Evolutionary conservation across 2,113 vertebrate species (phyloP).

Genomic region (Potamarius usumacintae): DNA sequence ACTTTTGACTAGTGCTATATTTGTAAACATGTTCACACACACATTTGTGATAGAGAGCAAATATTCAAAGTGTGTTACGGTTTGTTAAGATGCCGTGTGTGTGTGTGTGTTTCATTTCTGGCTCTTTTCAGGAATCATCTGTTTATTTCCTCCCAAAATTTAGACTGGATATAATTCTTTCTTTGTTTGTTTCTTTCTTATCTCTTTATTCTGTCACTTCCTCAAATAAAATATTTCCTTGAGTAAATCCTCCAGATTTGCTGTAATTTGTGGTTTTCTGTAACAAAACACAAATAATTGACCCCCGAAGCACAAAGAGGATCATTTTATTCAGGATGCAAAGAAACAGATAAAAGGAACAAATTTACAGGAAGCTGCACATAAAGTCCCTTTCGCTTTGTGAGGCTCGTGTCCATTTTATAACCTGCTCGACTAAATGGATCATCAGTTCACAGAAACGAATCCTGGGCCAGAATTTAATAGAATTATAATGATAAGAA

Average conservation of each 20-base stretch:
- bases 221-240: too few species aligned
- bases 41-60: background rate
- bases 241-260: background rate
- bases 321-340: constrained; percentile 51
- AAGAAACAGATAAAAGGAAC: constrained; percentile 50
- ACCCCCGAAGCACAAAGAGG: constrained; percentile 1
- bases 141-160: background rate
- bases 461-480: background rate
- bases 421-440: constrained; percentile 18
- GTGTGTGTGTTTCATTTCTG: background rate
- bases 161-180: background rate
- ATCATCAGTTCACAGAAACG: constrained; percentile 30
- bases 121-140: too few species aligned
- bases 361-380: constrained; percentile 51
- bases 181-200: too few species aligned
- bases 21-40: background rate
- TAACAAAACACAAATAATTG: background rate
- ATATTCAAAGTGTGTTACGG: background rate
- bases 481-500: background rate
- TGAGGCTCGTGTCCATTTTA: constrained; percentile 19
- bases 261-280: background rate
- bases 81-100: too few species aligned
- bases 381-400: constrained; percentile 5
- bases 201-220: too few species aligned
- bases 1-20: too few species aligned